These are phyloP conservation scores for Punctoribates punctum DNA, from an alignment of 2,888 invertebrate species.

Conservation along the genomic window DNA sequence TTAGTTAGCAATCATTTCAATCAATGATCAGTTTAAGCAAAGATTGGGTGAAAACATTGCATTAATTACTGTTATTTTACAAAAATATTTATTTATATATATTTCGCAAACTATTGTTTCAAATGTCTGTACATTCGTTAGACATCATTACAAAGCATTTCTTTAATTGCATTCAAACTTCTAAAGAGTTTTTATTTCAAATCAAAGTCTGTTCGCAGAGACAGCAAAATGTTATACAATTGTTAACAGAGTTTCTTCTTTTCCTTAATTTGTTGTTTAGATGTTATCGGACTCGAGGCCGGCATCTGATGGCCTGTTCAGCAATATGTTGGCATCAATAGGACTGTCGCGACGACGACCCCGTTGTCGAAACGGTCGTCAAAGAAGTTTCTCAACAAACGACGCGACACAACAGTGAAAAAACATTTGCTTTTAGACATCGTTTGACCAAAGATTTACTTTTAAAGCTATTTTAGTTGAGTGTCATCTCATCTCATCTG, in stretches of 20 bases:
- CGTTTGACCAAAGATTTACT: constrained; percentile 18
- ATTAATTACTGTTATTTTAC: constrained; percentile 1
- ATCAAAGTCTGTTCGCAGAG: not conserved
- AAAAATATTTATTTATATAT: not conserved
- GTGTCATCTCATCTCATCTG: constrained; percentile 2
- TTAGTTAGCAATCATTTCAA: not conserved
- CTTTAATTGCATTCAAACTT: not conserved
- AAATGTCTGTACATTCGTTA: not conserved
- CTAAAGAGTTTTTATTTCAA: not conserved
- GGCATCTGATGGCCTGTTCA: constrained; percentile 1
- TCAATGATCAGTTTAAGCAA: not conserved
- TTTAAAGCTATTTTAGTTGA: not conserved
- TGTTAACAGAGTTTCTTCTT: constrained; percentile 30
- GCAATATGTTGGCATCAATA: constrained; percentile 16
- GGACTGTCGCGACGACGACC: constrained; percentile 21
- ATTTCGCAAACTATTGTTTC: not conserved
- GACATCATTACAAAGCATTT: not conserved
- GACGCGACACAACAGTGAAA: constrained; percentile 16
- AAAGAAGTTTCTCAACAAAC: constrained; percentile 26
- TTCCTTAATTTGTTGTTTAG: not conserved
- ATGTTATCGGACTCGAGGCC: constrained; percentile 7
- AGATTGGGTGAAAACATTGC: not conserved
- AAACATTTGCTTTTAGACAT: not conserved
- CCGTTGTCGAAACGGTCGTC: constrained; percentile 8
- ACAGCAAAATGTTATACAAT: constrained; percentile 7